Evolutionary conservation across 1,140 invertebrate species (phyloP).

Genomic region (Drosophila nigrodunni): DNA sequence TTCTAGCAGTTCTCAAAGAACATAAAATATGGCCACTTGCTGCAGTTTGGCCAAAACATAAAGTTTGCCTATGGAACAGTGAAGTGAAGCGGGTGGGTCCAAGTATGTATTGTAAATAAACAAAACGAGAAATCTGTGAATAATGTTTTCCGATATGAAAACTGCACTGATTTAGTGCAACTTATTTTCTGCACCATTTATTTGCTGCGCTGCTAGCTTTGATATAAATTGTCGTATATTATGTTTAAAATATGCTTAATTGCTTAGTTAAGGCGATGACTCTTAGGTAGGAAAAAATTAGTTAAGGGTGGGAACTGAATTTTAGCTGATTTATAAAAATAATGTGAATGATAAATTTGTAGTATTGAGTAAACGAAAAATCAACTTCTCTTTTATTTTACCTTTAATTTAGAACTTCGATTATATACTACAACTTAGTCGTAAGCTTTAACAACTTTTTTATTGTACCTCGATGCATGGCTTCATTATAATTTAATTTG

Average conservation of each 20-base stretch:
- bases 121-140: constrained; percentile 64
- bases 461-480: too few relatives aligned
- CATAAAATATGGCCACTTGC: constrained; percentile 63
- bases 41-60: constrained; percentile 45
- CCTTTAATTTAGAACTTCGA: too few relatives aligned
- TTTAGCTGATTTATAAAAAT: too few relatives aligned
- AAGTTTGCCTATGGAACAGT: constrained; percentile 53
- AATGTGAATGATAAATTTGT: too few relatives aligned
- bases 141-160: constrained; percentile 75
- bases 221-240: neutral
- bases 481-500: neutral
- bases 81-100: constrained; percentile 20
- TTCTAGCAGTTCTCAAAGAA: constrained; percentile 40
- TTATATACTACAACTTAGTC: too few relatives aligned
- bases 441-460: too few relatives aligned
- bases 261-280: neutral
- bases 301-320: too few relatives aligned
- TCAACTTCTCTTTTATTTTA: too few relatives aligned
- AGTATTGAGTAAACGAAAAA: too few relatives aligned
- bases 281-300: neutral
- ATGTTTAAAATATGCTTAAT: neutral
- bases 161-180: constrained; percentile 72
- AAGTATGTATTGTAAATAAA: constrained; percentile 69
- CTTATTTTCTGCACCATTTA: constrained; percentile 63
- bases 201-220: constrained; percentile 17